Evolutionary conservation across 2,797 vertebrate species (phyloP), one percentile per base, ranked within the genome.

Genomic region (Australoheros facetus): DNA sequence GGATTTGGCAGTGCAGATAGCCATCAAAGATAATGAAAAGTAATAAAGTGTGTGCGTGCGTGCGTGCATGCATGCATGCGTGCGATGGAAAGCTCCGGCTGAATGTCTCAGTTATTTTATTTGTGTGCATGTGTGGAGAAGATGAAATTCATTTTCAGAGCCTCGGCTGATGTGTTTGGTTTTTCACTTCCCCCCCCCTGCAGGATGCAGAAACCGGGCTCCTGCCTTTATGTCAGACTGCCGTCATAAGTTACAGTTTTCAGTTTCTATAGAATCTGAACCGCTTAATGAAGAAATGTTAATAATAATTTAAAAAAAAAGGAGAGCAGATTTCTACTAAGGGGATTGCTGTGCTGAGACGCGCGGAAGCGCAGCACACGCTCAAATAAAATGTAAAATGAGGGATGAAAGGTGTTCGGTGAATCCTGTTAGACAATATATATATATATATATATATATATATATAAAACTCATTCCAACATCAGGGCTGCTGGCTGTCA

Each of bases 11-110:
- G 83, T 76, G 17, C 21, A 71, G 87, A 92, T 85, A 60, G 55
- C 78, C 74, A 77, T 88, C 75, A 82, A 45, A 85, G 82, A 89
- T 86, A 85, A 89, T 78, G 79, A 87, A 91, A 92, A 87, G 75
- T 78, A 90, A 87, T 90, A 90, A 88, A 66, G 77, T 80, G 81
- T 62, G 79, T 53, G 75, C 56, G 56, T 74, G 72, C 26, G 8
- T 87, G 73, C 74, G 78, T 17, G 42, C 4, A 13, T 42, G 39
- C 10, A 11, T 39, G 39, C 12, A 11, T 39, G 39, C 4, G 39
- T 37, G 55, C 26, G 58, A 58, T 75, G 74, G 55, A 88, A 81
- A 89, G 51, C 72, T 89, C 12, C 3, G 69, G 56, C 14, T 56
- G 79, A 77, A 81, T 75, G 28, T 83, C 70, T 72, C 55, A 83